Evolutionary conservation across 2,888 invertebrate species (phyloP).

Genomic region (Macrosiphum euphorbiae): DNA sequence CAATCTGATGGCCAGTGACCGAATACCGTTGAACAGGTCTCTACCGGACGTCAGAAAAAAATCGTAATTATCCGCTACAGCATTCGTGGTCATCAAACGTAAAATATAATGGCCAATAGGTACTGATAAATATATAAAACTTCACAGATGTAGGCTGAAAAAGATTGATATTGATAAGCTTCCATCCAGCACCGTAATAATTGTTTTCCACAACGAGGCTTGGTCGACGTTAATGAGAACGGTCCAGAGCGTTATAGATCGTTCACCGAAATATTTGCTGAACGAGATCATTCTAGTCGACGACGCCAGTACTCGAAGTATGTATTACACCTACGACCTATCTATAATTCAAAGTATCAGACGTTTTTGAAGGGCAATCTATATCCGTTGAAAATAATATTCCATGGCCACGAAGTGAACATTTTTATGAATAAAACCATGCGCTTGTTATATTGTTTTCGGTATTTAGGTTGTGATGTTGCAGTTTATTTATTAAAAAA

Average conservation of each 20-base stretch:
- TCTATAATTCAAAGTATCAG: neutral
- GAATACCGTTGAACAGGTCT: constrained; percentile 86
- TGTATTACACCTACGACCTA: constrained; percentile 65
- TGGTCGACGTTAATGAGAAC: constrained; percentile 97
- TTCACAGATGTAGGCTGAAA: constrained; percentile 76
- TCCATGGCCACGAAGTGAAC: neutral
- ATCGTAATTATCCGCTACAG: constrained; percentile 74
- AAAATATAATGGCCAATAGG: neutral
- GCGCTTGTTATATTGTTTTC: neutral
- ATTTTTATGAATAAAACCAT: neutral
- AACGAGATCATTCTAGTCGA: constrained; percentile 90
- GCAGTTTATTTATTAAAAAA: neutral
- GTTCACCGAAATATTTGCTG: constrained; percentile 84
- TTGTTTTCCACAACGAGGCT: constrained; percentile 99
- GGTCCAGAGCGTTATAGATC: constrained; percentile 91
- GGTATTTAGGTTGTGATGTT: neutral
- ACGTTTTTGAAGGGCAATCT: neutral
- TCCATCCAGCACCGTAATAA: constrained; percentile 91
- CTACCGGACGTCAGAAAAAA: constrained; percentile 87
- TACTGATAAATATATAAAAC: constrained; percentile 61
- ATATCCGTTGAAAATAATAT: neutral
- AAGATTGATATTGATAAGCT: constrained; percentile 75
- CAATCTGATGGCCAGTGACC: constrained; percentile 89
- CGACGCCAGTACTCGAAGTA: constrained; percentile 89
- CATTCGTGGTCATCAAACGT: neutral